phyloP scores from a whole-genome alignment of 2,113 vertebrate genomes.

The Jacana jacana region DNA sequence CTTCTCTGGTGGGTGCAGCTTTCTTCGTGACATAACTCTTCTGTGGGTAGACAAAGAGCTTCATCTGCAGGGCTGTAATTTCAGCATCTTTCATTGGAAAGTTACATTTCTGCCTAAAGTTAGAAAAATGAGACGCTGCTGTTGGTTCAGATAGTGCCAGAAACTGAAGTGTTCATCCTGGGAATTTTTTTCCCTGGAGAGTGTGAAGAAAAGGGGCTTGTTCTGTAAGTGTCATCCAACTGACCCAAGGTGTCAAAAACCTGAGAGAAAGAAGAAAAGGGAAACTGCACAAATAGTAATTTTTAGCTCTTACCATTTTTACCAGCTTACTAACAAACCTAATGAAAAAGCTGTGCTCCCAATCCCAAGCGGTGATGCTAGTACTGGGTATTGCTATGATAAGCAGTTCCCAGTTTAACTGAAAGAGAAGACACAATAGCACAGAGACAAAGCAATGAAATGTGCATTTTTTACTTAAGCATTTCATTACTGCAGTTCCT shows the following conservation, averaged over 20 bases:
- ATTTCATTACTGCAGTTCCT: not conserved
- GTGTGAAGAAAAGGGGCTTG: not conserved
- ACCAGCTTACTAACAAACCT: not conserved
- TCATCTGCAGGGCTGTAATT: not conserved
- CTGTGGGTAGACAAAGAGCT: not conserved
- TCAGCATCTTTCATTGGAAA: not conserved
- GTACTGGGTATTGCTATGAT: not conserved
- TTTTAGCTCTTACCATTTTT: not conserved
- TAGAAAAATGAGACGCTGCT: not conserved
- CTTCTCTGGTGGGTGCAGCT: not conserved
- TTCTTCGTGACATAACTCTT: not conserved
- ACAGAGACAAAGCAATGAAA: not conserved
- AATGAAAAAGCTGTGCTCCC: not conserved
- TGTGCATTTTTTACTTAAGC: not conserved
- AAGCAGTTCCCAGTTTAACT: constrained; percentile 1
- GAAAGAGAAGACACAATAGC: not conserved
- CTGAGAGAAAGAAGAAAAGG: not conserved
- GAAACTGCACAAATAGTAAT: not conserved
- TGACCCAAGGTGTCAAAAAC: not conserved
- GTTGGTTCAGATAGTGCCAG: not conserved
- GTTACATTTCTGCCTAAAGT: not conserved
- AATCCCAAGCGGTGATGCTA: not conserved
- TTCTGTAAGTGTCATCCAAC: not conserved
- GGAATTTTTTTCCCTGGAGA: not conserved
- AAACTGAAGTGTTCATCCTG: accelerated